These are phyloP conservation scores for Stenotaenia linearis DNA, from an alignment of 2,888 invertebrate genomes.

Conservation along the genomic window DNA sequence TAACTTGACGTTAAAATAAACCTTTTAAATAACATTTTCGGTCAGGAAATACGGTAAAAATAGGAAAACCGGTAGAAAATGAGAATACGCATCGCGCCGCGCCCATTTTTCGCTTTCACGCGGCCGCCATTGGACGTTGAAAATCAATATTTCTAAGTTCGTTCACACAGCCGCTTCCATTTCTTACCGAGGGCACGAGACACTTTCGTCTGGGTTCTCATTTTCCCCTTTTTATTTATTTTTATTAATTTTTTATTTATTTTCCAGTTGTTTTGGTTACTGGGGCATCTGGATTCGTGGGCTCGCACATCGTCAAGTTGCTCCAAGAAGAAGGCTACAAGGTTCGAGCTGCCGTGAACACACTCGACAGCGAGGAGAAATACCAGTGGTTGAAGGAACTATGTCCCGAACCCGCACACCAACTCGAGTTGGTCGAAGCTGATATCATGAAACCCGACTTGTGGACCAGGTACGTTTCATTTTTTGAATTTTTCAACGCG, in stretches of 20 bases:
- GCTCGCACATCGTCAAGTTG: conserved; percentile 51
- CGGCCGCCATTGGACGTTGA: not conserved
- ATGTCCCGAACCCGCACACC: conserved; percentile 46
- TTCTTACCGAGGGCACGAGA: not conserved
- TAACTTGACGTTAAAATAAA: no score
- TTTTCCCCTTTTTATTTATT: not conserved
- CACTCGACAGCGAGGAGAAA: conserved; percentile 46
- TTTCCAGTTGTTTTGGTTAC: conserved; percentile 50
- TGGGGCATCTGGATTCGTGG: conserved; percentile 53
- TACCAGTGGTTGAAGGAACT: conserved; percentile 44
- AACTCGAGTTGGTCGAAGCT: conserved; percentile 51
- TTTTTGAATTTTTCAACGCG: no score
- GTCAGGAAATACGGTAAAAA: not conserved
- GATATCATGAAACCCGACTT: conserved; percentile 49
- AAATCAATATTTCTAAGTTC: conserved; percentile 17
- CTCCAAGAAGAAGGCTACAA: conserved; percentile 50
- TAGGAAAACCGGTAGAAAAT: not conserved
- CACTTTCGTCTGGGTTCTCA: not conserved
- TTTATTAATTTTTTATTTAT: not conserved
- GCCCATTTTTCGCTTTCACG: not conserved
- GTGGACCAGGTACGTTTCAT: conserved; percentile 42
- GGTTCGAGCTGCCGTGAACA: conserved; percentile 52
- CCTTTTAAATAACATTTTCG: not conserved
- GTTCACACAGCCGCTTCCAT: conserved; percentile 1
- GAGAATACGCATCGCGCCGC: not conserved